phyloP scores from a whole-genome alignment of 2,797 vertebrate genomes.

The Cossypha niveicapilla region DNA sequence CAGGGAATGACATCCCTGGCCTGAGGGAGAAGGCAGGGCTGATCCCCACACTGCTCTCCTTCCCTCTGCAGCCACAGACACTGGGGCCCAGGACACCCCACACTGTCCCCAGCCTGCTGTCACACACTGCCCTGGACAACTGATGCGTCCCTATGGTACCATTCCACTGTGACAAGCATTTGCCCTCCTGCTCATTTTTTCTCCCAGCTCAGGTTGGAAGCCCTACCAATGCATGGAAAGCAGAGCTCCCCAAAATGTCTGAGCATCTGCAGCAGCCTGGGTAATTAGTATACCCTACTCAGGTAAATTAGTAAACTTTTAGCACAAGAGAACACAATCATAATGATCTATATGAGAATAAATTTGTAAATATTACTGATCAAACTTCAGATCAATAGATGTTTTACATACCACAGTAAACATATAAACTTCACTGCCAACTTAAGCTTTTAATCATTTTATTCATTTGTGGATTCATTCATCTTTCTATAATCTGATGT shows the following conservation, averaged over 20 bases:
- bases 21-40: not conserved
- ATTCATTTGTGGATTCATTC: conserved; percentile 43
- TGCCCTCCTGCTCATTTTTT: not conserved
- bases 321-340: not conserved
- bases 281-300: not conserved
- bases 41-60: rapidly evolving
- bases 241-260: not conserved
- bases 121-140: rapidly evolving
- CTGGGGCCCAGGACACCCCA: not conserved
- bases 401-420: conserved; percentile 4
- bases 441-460: conserved; percentile 36
- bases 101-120: not conserved
- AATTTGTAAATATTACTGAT: not conserved
- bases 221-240: not conserved
- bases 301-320: not conserved
- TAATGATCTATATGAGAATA: not conserved
- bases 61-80: rapidly evolving
- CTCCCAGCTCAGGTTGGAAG: not conserved
- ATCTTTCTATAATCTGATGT: conserved; percentile 39
- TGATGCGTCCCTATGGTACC: rapidly evolving
- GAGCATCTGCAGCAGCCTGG: not conserved
- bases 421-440: conserved; percentile 42
- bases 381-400: not conserved
- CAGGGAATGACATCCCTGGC: not conserved
- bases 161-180: not conserved